These are phyloP conservation scores for Dinothrombium tinctorium DNA, from an alignment of 1,140 invertebrate genomes.

Conservation along the genomic window DNA sequence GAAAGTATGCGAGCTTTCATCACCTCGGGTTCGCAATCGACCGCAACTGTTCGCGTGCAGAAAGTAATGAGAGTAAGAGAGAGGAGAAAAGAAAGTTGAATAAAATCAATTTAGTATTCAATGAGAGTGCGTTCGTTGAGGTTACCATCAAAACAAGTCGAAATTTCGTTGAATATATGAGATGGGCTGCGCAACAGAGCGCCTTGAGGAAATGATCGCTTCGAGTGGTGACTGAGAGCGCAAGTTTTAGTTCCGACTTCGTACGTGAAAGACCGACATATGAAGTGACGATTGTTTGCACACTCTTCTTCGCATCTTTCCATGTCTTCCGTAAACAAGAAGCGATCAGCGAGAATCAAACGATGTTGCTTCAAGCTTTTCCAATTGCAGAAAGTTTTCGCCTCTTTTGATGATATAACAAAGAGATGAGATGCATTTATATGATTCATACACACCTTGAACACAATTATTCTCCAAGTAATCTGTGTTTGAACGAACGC, in stretches of 20 bases:
- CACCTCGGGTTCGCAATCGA: constrained; percentile 43
- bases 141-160: constrained; percentile 15
- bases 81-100: too few relatives aligned
- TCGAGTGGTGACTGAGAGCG: constrained; percentile 11
- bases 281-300: constrained; percentile 7
- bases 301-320: constrained; percentile 11
- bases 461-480: constrained; percentile 28
- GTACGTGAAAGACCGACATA: constrained; percentile 11
- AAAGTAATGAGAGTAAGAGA: too few relatives aligned
- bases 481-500: constrained; percentile 13
- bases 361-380: constrained; percentile 1
- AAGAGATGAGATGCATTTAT: too few relatives aligned
- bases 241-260: constrained; percentile 7
- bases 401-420: too few relatives aligned
- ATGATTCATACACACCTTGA: constrained; percentile 17
- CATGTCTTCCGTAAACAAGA: constrained; percentile 5
- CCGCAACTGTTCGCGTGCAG: constrained; percentile 12
- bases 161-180: constrained; percentile 10
- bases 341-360: background rate
- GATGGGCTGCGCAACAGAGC: constrained; percentile 4
- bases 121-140: too few relatives aligned
- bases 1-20: constrained; percentile 76
- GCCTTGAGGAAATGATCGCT: constrained; percentile 8
- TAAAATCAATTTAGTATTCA: too few relatives aligned
- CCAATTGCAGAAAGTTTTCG: constrained; percentile 12